Evolutionary conservation across 2,888 invertebrate genomes (phyloP), one percentile per base, ranked within the genome.

Genomic region (Tethea ocularis): DNA sequence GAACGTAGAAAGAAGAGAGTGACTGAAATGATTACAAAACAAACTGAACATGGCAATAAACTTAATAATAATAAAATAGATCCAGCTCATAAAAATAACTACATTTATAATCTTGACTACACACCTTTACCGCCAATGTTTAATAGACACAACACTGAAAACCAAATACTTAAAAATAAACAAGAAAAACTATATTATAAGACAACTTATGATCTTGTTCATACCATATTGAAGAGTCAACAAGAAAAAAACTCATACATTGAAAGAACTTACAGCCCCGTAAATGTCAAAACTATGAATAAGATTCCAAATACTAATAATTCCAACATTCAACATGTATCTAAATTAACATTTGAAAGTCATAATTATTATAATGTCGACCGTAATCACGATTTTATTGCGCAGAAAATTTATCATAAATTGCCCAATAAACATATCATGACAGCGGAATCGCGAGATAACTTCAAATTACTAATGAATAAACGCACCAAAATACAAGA

Each of bases 131-230:
- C 61, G 23, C 59, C 58, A 13, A 59, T 6, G 17, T 36, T 51
- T 26, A 24, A 58, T 52, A 41, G 0, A 51, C 4, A 2, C 46
- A 57, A 29, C 0, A 17, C 24, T 13, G 20, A 51, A 13, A 59
- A 58, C n/a, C 23, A 58, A 59, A 51, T n/a, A 11, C 24, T 33
- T 55, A 41, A 29, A 60, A 59, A 11, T 52, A 62, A 56, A 2
- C 64, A 41, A 57, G 55, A 58, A 52, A 56, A 17, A 77, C 76
- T 46, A 0, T 72, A 66, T n/a, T n/a, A n/a, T 57, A 77, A 80
- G 63, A 84, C 82, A 24, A 85, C 88, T 0, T 80, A 83, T 64
- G 89, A 90, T 64, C 78, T 91, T 38, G 63, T 91, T 17, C 73
- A 84, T 67, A 83, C 89, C 10, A 72, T 87, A 65, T 58, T 82